Base-by-base conservation (phyloP, 2,113 vertebrate species). In the Cromileptes altivelis region DNA sequence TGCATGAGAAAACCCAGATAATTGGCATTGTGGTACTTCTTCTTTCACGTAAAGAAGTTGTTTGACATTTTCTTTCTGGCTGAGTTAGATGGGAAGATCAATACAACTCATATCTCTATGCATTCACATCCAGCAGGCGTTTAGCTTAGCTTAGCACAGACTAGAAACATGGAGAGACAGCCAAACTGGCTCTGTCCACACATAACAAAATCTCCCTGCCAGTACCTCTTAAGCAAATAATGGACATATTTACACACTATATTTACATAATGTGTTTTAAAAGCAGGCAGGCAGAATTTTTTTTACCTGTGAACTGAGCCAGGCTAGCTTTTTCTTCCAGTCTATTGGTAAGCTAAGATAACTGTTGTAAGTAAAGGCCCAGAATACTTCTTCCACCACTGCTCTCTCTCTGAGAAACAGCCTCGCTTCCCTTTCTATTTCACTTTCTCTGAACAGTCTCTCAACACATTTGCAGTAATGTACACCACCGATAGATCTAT, bases 331-430 rank as follows among this genome's bases (percentile, higher is more conserved):
- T 56, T 47, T 12, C 12, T 72, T 9, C 33, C 47, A 2, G 17
- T 71, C 8, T 64, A 18, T 9, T 58, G 21, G 15, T 50, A 71
- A 63, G 52, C 55, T 70, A 68, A 72, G 71, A 12, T 45, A 84
- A 50, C 23, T 37, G 33, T 37, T 37, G 33, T 37, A 37, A 37
- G 33, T 37, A 37, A 37, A 7, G 33, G 33, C 33, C 33, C 33
- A 37, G 33, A 37, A 37, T 7, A 37, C 6, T 37, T 37, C 33
- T 37, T 37, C 33, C 6, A 37, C 33, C 33, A 37, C 6, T 37
- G 33, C 33, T 37, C 33, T 37, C 33, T 37, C 33, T 6, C 33
- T 37, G 33, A 37, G 6, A 37, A 37, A 37, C 3, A 2, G 14
- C 33, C 33, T 37, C 1, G 6, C 6, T 37, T 37, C 6, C 6